Base-by-base conservation (phyloP, 1,140 invertebrate genomes). In the Papilio dardanus region DNA sequence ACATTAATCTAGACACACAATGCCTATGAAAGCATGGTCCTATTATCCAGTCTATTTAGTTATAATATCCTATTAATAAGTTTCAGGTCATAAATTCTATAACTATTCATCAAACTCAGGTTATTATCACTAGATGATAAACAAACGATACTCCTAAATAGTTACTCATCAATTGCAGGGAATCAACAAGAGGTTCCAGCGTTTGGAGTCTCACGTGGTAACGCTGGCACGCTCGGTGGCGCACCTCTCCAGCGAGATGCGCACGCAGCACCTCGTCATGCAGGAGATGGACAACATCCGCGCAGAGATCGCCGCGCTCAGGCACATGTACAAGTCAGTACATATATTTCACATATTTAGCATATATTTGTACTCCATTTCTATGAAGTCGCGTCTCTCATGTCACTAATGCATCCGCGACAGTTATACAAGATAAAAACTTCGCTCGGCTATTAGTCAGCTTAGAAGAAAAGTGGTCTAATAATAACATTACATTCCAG, bases 221-320 rank as follows among this genome's bases (percentile, higher is more conserved):
- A 98, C 98, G 6, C 92, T 99, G 65, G 98, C 98, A 0, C 94
- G 97, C 74, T 98, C 97, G 77, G 97, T 99, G n/a, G 98, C 98
- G 28, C 98, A 98, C 92, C 93, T 99, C 3, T 98, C 97, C 19
- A 97, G 97, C 1, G 98, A 99, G 94, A 97, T 99, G 96, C 93
- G 97, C 76, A 97, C 97, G 1, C 97, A 99, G 85, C 98, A 98
- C 92, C 93, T 98, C 16, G 97, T 98, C 94, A 96, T 98, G 87
- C 96, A 97, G 93, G 97, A 98, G 94, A 96, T 99, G 95, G 97
- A 99, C 91, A 96, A 95, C 84, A 96, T 99, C 83, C 94, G 97
- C 76, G 95, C 96, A 7, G 98, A 99, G 93, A 95, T 99, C 24
- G 95, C 96, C 0, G 96, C 97, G 35, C 90, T 98, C 46, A 94